Evolutionary conservation across 2,888 invertebrate species (phyloP).

Genomic region (Hylaea fasciaria): DNA sequence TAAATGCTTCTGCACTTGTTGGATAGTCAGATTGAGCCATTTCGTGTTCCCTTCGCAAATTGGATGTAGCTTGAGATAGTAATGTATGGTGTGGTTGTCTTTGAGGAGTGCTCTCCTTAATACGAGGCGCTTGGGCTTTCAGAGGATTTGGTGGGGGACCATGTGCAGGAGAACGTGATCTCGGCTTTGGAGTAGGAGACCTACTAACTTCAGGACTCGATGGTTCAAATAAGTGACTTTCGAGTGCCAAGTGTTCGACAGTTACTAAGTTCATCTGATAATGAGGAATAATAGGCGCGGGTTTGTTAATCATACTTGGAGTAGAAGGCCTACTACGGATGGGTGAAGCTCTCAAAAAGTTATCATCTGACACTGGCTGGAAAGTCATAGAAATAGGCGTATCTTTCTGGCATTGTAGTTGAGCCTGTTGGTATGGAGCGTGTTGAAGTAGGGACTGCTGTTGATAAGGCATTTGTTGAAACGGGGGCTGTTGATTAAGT

Average conservation of each 20-base stretch:
- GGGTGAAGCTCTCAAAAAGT: conserved; percentile 81
- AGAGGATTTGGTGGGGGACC: conserved; percentile 89
- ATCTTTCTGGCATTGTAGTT: conserved; percentile 76
- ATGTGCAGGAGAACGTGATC: conserved; percentile 88
- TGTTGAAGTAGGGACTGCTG: conserved; percentile 37
- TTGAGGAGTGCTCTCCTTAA: conserved; percentile 80
- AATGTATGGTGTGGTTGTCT: conserved; percentile 69
- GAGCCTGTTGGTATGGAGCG: conserved; percentile 51
- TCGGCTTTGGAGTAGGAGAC: conserved; percentile 87
- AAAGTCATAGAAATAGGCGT: conserved; percentile 86
- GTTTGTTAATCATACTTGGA: conserved; percentile 89
- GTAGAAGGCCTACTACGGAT: conserved; percentile 86
- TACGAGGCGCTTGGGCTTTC: conserved; percentile 87
- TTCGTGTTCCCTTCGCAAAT: conserved; percentile 78
- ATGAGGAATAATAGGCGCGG: conserved; percentile 90
- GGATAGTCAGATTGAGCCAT: conserved; percentile 72
- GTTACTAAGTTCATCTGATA: conserved; percentile 91
- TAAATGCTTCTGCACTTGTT: conserved; percentile 63
- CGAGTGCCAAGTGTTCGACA: conserved; percentile 86
- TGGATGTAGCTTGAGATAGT: conserved; percentile 63
- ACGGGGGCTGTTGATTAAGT: conserved; percentile 41
- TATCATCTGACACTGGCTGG: conserved; percentile 87
- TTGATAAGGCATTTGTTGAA: conserved; percentile 22
- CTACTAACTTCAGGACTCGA: conserved; percentile 85
- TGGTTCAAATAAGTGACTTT: conserved; percentile 86